phyloP scores from a whole-genome alignment of 2,113 vertebrate species.

The Muntiacus reevesi region DNA sequence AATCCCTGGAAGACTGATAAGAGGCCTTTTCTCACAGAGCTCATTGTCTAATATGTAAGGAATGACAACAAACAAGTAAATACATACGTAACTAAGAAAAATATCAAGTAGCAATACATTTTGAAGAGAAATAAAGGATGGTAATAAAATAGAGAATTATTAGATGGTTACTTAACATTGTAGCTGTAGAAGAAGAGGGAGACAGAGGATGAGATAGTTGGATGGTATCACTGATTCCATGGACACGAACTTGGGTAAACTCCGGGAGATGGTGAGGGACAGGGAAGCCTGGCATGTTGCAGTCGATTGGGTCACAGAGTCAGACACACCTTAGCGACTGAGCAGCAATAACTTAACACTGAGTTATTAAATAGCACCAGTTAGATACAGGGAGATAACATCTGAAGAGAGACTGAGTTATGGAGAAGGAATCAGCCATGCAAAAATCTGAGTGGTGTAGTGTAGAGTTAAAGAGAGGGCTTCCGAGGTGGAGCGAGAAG shows the following conservation, averaged over 20 bases:
- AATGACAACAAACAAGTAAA: not conserved
- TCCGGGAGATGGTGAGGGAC: not conserved
- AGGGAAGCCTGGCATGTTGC: not conserved
- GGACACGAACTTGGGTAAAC: not conserved
- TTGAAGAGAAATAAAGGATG: not conserved
- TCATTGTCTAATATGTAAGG: not conserved
- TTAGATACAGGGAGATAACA: not conserved
- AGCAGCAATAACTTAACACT: not conserved
- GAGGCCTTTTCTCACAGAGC: not conserved
- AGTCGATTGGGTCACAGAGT: not conserved
- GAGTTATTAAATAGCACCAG: not conserved
- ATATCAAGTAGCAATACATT: not conserved
- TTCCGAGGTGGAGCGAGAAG: not conserved
- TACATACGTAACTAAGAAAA: not conserved
- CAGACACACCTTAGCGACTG: not conserved
- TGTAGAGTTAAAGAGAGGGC: not conserved
- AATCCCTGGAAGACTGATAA: not conserved
- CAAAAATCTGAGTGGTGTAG: not conserved
- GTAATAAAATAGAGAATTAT: not conserved
- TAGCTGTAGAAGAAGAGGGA: not conserved
- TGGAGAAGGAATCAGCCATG: not conserved
- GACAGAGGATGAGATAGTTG: not conserved
- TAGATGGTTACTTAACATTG: not conserved
- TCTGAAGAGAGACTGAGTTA: not conserved
- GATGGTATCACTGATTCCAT: not conserved